phyloP scores from a whole-genome alignment of 2,888 invertebrate genomes.

The Crepidodera aurea region DNA sequence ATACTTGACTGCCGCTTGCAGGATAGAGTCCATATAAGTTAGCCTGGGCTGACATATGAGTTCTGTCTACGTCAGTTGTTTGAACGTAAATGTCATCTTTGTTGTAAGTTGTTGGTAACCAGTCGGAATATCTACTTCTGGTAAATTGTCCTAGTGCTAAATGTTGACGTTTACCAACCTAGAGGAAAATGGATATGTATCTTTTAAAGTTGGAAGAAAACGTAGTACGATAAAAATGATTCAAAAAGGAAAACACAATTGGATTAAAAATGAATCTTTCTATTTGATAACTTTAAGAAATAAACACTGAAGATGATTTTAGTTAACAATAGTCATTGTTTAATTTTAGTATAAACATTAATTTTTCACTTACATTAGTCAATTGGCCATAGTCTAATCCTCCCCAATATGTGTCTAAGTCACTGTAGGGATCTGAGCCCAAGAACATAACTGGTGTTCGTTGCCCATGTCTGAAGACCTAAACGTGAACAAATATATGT shows the following conservation, averaged over 20 bases:
- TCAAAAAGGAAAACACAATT: too few species aligned
- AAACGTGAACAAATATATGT: too few species aligned
- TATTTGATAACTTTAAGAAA: too few species aligned
- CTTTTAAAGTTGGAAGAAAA: too few species aligned
- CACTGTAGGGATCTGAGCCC: constrained; percentile 27
- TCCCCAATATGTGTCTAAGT: constrained; percentile 25
- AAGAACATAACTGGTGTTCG: constrained; percentile 18
- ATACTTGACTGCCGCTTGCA: constrained; percentile 65
- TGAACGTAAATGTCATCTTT: constrained; percentile 64
- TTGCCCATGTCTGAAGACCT: constrained; percentile 40
- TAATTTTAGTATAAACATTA: too few species aligned
- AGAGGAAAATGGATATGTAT: neutral
- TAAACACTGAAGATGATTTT: too few species aligned
- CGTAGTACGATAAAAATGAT: too few species aligned
- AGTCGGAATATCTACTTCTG: constrained; percentile 70
- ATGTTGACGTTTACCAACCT: constrained; percentile 73
- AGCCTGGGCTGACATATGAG: constrained; percentile 82
- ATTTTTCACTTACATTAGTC: constrained; percentile 37
- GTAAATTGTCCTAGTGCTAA: constrained; percentile 76
- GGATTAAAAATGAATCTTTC: too few species aligned
- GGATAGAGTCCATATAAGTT: constrained; percentile 78
- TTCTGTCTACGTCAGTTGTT: constrained; percentile 85
- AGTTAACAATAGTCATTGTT: too few species aligned
- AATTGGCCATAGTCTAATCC: constrained; percentile 25
- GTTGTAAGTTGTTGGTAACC: constrained; percentile 64